Evolutionary conservation across 2,888 invertebrate genomes (phyloP).

Genomic region (Tolmerus cingulatus): DNA sequence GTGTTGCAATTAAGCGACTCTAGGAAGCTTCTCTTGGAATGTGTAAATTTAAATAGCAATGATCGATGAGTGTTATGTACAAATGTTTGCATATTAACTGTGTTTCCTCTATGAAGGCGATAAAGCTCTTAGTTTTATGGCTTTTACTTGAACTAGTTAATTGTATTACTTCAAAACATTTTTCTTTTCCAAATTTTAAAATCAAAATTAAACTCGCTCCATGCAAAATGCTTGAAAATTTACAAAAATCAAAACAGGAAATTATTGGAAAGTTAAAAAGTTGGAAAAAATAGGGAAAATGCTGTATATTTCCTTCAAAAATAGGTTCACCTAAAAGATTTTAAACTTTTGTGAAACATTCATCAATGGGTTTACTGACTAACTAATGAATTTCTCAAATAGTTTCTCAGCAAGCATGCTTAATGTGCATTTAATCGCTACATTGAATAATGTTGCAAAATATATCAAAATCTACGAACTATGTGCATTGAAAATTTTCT

Average conservation of each 20-base stretch:
- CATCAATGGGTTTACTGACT: background rate
- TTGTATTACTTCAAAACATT: background rate
- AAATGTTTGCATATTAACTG: background rate
- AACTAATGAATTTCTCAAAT: constrained; percentile 4
- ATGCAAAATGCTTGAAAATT: constrained; percentile 24
- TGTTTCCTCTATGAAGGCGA: background rate
- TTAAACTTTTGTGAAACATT: background rate
- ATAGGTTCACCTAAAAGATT: background rate
- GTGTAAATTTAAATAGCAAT: background rate
- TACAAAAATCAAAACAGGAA: background rate
- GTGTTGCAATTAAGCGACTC: background rate
- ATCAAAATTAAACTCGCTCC: background rate
- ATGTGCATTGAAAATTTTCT: background rate
- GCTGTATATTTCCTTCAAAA: constrained; percentile 34
- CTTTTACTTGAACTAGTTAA: background rate
- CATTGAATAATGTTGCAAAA: background rate
- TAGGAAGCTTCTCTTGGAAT: background rate
- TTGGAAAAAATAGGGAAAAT: background rate
- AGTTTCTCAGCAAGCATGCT: constrained; percentile 11
- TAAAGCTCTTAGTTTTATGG: background rate
- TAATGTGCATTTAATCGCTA: background rate
- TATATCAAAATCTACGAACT: background rate
- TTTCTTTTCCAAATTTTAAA: background rate
- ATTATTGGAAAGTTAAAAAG: background rate
- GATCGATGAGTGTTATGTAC: constrained; percentile 7